phyloP scores from a whole-genome alignment of 2,113 vertebrate species.

The Philantomba maxwellii region DNA sequence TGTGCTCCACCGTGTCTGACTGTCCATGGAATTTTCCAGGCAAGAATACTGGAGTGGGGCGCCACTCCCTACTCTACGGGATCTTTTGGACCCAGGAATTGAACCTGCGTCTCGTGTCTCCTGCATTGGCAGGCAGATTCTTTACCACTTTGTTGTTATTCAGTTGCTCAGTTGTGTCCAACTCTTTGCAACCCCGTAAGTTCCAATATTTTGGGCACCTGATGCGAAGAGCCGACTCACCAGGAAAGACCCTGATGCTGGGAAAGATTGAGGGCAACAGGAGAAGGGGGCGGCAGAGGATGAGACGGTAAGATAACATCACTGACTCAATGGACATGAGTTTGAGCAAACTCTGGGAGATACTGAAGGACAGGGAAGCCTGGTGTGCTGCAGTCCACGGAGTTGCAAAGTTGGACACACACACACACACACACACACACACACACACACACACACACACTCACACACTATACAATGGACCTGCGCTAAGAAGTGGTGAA shows the following conservation, averaged over 20 bases:
- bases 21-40: background rate
- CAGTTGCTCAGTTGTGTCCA: background rate
- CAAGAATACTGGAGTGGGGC: background rate
- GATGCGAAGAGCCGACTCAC: background rate
- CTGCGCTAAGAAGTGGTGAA: background rate
- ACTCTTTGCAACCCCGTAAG: background rate
- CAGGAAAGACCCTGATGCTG: background rate
- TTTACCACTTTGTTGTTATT: background rate
- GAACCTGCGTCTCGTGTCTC: background rate
- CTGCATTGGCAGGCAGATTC: background rate
- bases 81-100: background rate
- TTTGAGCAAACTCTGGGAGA: background rate
- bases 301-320: background rate
- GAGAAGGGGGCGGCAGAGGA: background rate
- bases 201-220: background rate
- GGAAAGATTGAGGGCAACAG: background rate
- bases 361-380: background rate
- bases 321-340: background rate
- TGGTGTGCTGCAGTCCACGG: background rate
- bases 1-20: background rate
- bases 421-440: no score
- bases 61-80: background rate
- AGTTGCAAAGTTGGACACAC: background rate
- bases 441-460: background rate
- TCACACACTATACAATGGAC: background rate